Base-by-base conservation (phyloP, 2,888 invertebrate species). In the Agrotis puta region DNA sequence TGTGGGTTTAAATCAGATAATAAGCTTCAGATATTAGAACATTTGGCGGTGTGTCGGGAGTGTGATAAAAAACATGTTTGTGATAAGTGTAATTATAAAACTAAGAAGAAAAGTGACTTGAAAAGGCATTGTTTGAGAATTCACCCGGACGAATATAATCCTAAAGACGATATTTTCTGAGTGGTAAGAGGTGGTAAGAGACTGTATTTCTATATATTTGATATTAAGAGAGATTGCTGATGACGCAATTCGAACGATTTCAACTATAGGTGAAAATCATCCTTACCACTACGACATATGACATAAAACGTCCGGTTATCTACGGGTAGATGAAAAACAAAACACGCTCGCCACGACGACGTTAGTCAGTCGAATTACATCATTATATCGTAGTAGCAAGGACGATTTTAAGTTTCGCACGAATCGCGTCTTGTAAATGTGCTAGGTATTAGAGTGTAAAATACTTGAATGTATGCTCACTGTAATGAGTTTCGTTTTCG, bases 101-200 rank as follows among this genome's bases (percentile, higher is more conserved):
- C 92, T 0, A 86, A 85, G 0, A 82, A 90, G n/a, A 69, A 76
- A 9, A 81, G 85, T 0, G 92, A 92, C 51, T 27, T 94, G 74
- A 89, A 74, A 6, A 61, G 91, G 57, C 94, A 94, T 39, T 3
- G 16, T 9, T 1, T 43, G 0, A 24, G 70, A n/a, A 54, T 39
- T 13, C 70, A 71, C 0, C 59, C 69, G 0, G 51, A 45, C 2
- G 45, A 18, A 0, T 14, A 4, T 9, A 16, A 22, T 1, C 7
- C 22, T 16, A 33, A 47, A 1, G 53, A 54, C 0, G 20, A 33
- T 39, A 20, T 47, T 3, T 18, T 20, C 53, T n/a, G 68, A 22
- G 45, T 11, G 53, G 47, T 54, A 62, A 71, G 62, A 70, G 70
- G 45, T 11, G 53, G 47, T 54, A 62, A 71, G 62, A 70, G 70